Percentiles rank a stretch among this genome's conserved stretches.
Conservation (phyloP, 1,140 invertebrate genomes). For the Drosophila mayri region DNA sequence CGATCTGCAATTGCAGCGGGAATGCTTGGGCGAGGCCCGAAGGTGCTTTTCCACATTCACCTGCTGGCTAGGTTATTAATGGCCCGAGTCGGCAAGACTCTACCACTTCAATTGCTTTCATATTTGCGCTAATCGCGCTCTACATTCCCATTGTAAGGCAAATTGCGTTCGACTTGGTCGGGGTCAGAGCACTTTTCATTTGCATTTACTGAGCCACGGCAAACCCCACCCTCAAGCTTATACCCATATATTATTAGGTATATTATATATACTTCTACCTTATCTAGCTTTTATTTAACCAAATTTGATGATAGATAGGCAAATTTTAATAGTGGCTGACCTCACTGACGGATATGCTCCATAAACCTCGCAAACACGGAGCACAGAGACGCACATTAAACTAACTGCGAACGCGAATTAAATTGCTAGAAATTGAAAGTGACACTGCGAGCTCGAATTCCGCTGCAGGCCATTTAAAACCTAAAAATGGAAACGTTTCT, state of each 20-base stretch:
- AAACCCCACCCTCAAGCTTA: not conserved
- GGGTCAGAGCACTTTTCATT: constrained; percentile 25
- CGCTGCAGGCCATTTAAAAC: constrained; percentile 32
- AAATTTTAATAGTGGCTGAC: constrained; percentile 45
- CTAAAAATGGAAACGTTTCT: constrained; percentile 45
- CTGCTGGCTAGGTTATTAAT: constrained; percentile 32
- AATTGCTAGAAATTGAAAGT: constrained; percentile 82
- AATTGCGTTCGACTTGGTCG: constrained; percentile 14
- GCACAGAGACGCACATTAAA: constrained; percentile 35
- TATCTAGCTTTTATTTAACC: too few species aligned
- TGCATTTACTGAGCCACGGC: constrained; percentile 4
- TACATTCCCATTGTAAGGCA: constrained; percentile 30
- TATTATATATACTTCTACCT: not conserved
- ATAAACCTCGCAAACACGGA: constrained; percentile 22
- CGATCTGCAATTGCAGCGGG: constrained; percentile 41
- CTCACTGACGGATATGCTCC: constrained; percentile 63
- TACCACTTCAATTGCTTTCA: constrained; percentile 7
- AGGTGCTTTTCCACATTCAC: constrained; percentile 24
- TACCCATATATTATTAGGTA: not conserved
- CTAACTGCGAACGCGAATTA: constrained; percentile 70
- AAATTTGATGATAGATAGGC: not conserved
- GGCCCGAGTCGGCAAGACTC: constrained; percentile 9
- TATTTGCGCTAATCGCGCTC: constrained; percentile 39
- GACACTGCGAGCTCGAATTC: constrained; percentile 65
- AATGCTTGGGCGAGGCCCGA: constrained; percentile 38